Evolutionary conservation across 2,888 invertebrate species (phyloP).

Genomic region (Papilio demoleus): DNA sequence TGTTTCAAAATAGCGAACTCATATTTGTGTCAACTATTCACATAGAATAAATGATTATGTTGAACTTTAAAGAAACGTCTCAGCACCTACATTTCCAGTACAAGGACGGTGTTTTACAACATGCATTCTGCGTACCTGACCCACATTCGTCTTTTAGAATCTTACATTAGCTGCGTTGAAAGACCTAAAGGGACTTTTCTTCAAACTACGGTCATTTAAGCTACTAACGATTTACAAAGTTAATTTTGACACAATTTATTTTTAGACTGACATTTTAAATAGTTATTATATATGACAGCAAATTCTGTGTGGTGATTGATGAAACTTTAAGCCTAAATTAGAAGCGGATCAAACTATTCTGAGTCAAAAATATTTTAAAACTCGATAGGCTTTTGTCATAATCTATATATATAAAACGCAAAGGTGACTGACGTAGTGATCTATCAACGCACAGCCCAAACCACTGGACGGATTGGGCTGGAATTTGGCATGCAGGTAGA

Average conservation of each 20-base stretch:
- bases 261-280: not conserved
- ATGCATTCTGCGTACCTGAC: conserved; percentile 28
- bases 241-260: not conserved
- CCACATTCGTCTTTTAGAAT: conserved; percentile 32
- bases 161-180: conserved; percentile 23
- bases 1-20: not conserved
- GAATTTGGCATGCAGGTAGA: too few relatives aligned
- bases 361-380: not conserved
- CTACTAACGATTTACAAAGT: not conserved
- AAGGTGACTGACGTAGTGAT: too few relatives aligned
- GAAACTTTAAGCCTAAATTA: not conserved
- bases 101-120: conserved; percentile 17
- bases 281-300: not conserved
- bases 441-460: too few relatives aligned
- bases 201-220: not conserved
- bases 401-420: too few relatives aligned
- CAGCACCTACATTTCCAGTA: conserved; percentile 11
- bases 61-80: conserved; percentile 13
- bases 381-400: not conserved
- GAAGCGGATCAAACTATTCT: not conserved
- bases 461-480: too few relatives aligned
- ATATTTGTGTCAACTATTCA: not conserved
- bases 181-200: conserved; percentile 8
- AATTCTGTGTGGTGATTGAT: not conserved
- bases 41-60: conserved; percentile 10